A percentile compares a stretch with the other conserved stretches of the same genome.
Conservation (phyloP, 2,888 invertebrate species). For the Podabrus alpinus region DNA sequence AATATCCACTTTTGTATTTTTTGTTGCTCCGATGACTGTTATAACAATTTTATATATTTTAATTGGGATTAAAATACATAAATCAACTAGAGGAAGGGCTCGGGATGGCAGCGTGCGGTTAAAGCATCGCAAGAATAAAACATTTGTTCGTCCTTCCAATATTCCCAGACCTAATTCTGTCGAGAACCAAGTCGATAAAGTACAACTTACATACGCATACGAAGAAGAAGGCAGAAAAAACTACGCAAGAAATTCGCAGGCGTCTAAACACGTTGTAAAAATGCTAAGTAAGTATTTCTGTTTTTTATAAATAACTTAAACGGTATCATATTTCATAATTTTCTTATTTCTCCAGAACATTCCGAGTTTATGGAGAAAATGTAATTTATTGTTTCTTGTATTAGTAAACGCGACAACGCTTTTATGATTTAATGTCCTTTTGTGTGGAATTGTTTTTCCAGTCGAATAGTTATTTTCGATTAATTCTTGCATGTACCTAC, state of each 20-base stretch:
- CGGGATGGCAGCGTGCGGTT: constrained; percentile 50
- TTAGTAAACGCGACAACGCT: not conserved
- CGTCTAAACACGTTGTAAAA: constrained; percentile 59
- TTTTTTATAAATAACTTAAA: not conserved
- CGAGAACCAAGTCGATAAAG: constrained; percentile 36
- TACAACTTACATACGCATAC: constrained; percentile 28
- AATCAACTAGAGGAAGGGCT: constrained; percentile 46
- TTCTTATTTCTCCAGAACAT: not conserved
- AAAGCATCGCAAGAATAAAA: constrained; percentile 46
- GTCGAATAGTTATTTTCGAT: not conserved
- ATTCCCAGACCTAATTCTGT: constrained; percentile 37
- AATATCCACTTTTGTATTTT: constrained; percentile 62
- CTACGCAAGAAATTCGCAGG: constrained; percentile 51
- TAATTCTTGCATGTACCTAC: not conserved
- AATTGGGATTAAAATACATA: constrained; percentile 54
- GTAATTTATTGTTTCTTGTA: not conserved
- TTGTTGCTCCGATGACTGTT: constrained; percentile 64
- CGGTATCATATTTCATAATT: not conserved
- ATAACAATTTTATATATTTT: constrained; percentile 62
- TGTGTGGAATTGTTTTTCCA: not conserved
- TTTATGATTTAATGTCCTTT: not conserved
- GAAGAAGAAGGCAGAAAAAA: constrained; percentile 53
- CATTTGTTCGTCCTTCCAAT: constrained; percentile 34
- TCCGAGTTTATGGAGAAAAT: not conserved
- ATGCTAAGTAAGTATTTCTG: constrained; percentile 61